These are phyloP conservation scores for Hypolimnas misippus DNA, from an alignment of 2,888 invertebrate species.

Conservation along the genomic window DNA sequence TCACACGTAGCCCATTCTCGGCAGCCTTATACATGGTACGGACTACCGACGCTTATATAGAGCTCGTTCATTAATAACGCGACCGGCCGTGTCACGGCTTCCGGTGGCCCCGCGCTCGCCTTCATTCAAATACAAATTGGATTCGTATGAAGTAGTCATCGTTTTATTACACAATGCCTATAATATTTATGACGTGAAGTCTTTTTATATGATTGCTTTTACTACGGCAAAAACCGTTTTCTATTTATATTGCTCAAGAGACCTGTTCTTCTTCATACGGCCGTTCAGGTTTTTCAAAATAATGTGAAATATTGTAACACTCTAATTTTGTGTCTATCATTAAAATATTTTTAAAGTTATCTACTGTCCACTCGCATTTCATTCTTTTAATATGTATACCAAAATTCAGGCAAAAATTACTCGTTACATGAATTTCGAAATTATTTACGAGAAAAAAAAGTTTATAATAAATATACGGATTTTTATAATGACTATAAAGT, in stretches of 20 bases:
- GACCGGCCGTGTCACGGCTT: conserved; percentile 73
- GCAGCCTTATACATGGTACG: conserved; percentile 51
- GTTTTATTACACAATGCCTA: conserved; percentile 56
- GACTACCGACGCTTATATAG: conserved; percentile 59
- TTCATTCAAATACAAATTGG: conserved; percentile 73
- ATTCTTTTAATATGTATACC: no score
- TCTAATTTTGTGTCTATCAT: no score
- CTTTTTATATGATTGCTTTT: background rate
- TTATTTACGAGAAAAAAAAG: no score
- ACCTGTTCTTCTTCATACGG: no score
- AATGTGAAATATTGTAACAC: conserved; percentile 10
- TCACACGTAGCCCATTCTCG: conserved; percentile 47
- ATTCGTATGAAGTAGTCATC: conserved; percentile 64
- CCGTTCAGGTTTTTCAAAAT: background rate
- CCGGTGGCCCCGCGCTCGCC: conserved; percentile 62
- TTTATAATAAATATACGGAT: no score
- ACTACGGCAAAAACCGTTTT: background rate
- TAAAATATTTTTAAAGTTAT: no score
- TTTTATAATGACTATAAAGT: no score
- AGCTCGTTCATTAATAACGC: conserved; percentile 75
- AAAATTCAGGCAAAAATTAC: no score
- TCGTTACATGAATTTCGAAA: no score
- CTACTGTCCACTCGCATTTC: no score
- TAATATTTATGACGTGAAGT: conserved; percentile 46
- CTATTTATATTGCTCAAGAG: background rate